Conservation (phyloP, 2,888 invertebrate genomes). For the Endomychus coccineus region DNA sequence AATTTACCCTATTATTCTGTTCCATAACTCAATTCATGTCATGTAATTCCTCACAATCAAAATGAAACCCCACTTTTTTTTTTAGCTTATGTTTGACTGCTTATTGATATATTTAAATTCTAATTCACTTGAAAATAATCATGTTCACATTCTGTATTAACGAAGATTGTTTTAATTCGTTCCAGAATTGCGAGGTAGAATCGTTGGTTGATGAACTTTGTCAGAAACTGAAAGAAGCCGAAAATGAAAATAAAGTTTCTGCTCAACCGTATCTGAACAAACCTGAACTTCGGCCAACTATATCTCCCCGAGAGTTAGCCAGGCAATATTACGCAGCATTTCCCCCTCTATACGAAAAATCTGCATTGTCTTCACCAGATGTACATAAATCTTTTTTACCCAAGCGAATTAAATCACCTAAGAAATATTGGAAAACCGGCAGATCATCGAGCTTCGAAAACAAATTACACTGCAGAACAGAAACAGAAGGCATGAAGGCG, state of each 20-base stretch:
- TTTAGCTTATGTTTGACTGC: conserved; percentile 24
- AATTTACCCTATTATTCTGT: no score
- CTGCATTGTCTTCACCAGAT: conserved; percentile 26
- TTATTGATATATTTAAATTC: no score
- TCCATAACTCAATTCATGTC: no score
- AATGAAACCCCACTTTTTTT: conserved; percentile 10
- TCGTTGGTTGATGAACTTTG: conserved; percentile 77
- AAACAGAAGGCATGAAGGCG: conserved; percentile 5
- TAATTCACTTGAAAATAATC: no score
- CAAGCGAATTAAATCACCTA: conserved; percentile 36
- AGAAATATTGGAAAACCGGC: no score
- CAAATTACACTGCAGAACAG: conserved; percentile 12
- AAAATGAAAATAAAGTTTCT: conserved; percentile 40
- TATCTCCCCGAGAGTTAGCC: conserved; percentile 58
- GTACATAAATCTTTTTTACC: conserved; percentile 30
- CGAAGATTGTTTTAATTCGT: no score
- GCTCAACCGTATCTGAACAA: no score
- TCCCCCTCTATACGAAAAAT: conserved; percentile 46
- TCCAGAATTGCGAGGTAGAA: conserved; percentile 73
- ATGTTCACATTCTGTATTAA: no score
- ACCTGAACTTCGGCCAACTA: no score
- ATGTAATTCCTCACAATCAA: no score
- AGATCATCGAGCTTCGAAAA: no score
- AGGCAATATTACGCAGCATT: conserved; percentile 72
- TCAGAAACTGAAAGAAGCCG: conserved; percentile 63